Conservation (phyloP, 2,797 vertebrate genomes). For the Etheostoma nigrum region DNA sequence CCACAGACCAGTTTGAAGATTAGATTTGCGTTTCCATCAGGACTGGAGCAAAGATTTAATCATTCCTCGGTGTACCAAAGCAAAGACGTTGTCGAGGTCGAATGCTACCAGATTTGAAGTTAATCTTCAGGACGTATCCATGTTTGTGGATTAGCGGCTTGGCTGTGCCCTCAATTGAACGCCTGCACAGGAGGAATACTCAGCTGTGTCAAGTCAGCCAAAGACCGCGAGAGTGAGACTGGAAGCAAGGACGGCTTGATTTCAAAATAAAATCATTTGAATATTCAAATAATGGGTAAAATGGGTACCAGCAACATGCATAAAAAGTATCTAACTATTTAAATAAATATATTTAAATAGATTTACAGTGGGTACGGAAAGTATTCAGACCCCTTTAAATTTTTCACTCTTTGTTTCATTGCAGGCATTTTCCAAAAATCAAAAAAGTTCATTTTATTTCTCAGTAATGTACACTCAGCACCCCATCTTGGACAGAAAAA, state of each 20-base stretch:
- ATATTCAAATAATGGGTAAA: no score
- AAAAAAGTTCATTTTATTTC: no score
- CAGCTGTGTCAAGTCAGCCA: constrained; percentile 48
- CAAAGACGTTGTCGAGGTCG: constrained; percentile 86
- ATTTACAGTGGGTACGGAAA: no score
- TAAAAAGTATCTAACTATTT: neutral
- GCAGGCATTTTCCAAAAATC: no score
- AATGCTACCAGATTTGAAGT: constrained; percentile 85
- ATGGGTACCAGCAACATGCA: neutral
- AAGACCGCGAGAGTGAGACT: neutral
- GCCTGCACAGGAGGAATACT: constrained; percentile 71
- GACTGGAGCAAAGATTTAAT: constrained; percentile 86
- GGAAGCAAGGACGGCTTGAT: neutral
- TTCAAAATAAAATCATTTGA: constrained; percentile 61
- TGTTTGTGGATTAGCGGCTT: constrained; percentile 85
- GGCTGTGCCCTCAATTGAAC: constrained; percentile 79
- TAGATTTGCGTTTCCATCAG: constrained; percentile 84
- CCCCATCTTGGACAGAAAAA: no score
- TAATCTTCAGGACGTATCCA: constrained; percentile 87
- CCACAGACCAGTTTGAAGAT: constrained; percentile 79
- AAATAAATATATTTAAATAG: neutral
- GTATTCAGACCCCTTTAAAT: no score
- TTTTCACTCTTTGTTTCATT: no score
- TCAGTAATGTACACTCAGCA: no score
- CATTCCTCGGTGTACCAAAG: constrained; percentile 86